Base-by-base conservation (phyloP, 1,140 invertebrate genomes). In the Papilio aristodemus region DNA sequence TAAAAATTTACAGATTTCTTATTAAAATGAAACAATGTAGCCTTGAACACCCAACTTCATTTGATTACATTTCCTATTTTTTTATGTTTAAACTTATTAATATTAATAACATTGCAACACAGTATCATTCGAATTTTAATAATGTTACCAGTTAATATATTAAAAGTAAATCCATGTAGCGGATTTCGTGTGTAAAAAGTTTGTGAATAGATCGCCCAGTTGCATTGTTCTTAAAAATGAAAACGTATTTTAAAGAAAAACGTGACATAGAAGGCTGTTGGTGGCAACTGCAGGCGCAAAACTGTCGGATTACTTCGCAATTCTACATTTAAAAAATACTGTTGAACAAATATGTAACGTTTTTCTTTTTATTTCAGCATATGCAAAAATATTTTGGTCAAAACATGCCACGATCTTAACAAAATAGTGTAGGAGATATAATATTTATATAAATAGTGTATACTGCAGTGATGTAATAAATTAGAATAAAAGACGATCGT, bases 181-280 rank as follows among this genome's bases (percentile, higher is more conserved):
- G 19, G 9, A 2, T 22, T 22, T 54, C 19, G 19, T 3, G 19
- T 54, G 17, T 22, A 22, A 50, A 25, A 54, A 22, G 46, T 54
- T 54, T 11, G 46, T 54, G 46, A 54, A 54, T 25, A 54, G 19
- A 54, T 54, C 10, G 10, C 5, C 17, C 19, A 6, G 27, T 54
- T 54, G 46, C 10, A 54, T 54, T 54, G 46, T 54, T 25, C 46
- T 54, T 22, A 54, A 54, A 54, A 54, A 54, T 54, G 19, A 25
- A 22, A 54, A 54, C 19, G 46, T 54, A 54, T 54, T 54, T 54
- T 54, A 54, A 54, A 54, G 46, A 54, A 54, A 22, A 25, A 19
- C 19, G 46, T 11, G 22, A 19, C 22, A 46, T 14, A 22, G 17
- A 25, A 32, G 27, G 46, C 46, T 54, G 46, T 54, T 54, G 46